A percentile compares a stretch with the other conserved stretches of the same genome.
Conservation (phyloP, 53 echinoderm and acorn worm genomes). For the Zoroaster sp. region DNA sequence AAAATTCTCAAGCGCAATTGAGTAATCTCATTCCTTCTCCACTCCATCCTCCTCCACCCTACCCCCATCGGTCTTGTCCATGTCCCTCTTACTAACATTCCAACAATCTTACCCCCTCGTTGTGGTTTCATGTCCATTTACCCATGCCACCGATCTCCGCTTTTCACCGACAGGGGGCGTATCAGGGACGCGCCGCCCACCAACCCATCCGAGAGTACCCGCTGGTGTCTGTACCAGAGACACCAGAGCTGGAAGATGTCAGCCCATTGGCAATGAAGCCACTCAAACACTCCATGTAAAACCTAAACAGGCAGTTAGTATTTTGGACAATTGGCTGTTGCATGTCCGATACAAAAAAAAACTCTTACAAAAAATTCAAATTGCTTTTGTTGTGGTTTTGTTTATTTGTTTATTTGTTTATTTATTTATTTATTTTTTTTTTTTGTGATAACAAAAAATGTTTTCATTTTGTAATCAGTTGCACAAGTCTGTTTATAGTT, state of each 20-base stretch:
- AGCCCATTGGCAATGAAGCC: slow-evolving; percentile 82
- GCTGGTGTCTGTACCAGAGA: slow-evolving; percentile 87
- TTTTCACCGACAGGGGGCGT: slow-evolving; percentile 52
- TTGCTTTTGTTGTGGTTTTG: neutral
- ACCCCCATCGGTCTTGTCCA: too few species aligned
- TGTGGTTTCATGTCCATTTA: neutral
- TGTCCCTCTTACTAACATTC: too few species aligned
- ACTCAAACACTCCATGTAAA: slow-evolving; percentile 36
- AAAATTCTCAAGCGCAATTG: too few species aligned
- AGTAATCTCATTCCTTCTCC: neutral
- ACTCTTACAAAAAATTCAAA: neutral
- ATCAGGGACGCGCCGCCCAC: slow-evolving; percentile 80
- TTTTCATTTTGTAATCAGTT: neutral
- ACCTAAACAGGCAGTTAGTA: slow-evolving; percentile 14
- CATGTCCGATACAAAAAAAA: neutral
- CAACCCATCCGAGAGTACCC: slow-evolving; percentile 98
- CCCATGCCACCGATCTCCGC: neutral
- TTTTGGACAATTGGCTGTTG: neutral
- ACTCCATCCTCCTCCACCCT: neutral
- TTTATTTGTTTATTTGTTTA: too few species aligned
- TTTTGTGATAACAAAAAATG: too few species aligned
- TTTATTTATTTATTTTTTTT: neutral
- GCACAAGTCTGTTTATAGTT: neutral
- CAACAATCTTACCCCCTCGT: neutral
- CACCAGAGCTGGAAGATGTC: slow-evolving; percentile 89